Percentiles rank a stretch among this genome's conserved stretches.
These are phyloP conservation scores for Drosophila emarginata DNA, from an alignment of 2,888 invertebrate genomes.

Conservation along the genomic window DNA sequence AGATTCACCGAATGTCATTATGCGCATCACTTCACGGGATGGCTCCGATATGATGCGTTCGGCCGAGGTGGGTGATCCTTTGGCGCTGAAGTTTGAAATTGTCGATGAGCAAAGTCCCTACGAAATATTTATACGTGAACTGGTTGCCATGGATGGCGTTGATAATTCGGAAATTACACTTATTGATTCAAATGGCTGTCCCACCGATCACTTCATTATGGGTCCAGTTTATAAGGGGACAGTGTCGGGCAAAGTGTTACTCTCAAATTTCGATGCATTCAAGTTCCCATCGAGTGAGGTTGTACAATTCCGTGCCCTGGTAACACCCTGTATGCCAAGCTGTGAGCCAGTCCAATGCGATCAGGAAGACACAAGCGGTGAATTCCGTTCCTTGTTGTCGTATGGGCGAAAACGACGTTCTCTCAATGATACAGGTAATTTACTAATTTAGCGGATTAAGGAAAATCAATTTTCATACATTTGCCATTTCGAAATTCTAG, in stretches of 20 bases:
- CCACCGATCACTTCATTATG: constrained; percentile 97
- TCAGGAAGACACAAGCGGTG: constrained; percentile 91
- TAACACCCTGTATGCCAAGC: constrained; percentile 96
- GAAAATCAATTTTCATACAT: no score
- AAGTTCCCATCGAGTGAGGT: constrained; percentile 97
- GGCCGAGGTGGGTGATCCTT: constrained; percentile 95
- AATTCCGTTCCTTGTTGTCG: constrained; percentile 91
- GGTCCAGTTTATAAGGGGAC: constrained; percentile 93
- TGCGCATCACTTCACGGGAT: constrained; percentile 94
- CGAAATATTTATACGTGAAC: constrained; percentile 96
- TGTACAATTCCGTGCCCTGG: constrained; percentile 97
- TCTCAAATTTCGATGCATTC: constrained; percentile 97
- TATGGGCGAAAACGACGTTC: constrained; percentile 90
- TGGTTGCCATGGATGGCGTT: constrained; percentile 96
- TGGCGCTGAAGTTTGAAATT: constrained; percentile 95
- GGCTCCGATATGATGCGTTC: constrained; percentile 92
- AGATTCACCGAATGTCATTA: constrained; percentile 96
- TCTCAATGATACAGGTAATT: constrained; percentile 83
- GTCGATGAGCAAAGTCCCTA: constrained; percentile 96
- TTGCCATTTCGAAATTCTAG: neutral
- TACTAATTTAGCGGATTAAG: neutral
- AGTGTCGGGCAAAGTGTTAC: constrained; percentile 90
- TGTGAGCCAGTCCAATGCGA: constrained; percentile 97
- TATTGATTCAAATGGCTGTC: constrained; percentile 95
- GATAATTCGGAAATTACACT: constrained; percentile 96